phyloP scores from a whole-genome alignment of 2,113 vertebrate genomes.

The Centropus bengalensis region DNA sequence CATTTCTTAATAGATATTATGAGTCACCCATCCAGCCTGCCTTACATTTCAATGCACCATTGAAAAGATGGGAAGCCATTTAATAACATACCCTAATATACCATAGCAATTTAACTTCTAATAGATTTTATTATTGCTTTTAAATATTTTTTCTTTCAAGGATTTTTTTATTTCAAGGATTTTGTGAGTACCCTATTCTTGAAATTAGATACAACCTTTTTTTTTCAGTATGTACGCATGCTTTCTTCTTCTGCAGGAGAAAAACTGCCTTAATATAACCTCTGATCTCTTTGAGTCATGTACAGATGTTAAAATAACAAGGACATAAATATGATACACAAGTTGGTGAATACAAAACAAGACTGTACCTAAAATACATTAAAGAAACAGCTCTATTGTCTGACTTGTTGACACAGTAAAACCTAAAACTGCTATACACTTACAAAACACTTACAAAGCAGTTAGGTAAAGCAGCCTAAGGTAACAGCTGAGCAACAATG shows the following conservation, averaged over 20 bases:
- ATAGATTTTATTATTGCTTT: slow-evolving; percentile 57
- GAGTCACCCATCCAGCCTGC: slow-evolving; percentile 15
- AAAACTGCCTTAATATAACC: slow-evolving; percentile 46
- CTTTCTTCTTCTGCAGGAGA: slow-evolving; percentile 45
- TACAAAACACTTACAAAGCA: not conserved
- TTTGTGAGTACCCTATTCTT: slow-evolving; percentile 35
- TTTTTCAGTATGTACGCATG: slow-evolving; percentile 50
- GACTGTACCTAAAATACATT: not conserved
- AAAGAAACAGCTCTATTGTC: not conserved
- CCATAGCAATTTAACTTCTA: slow-evolving; percentile 55
- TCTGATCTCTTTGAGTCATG: not conserved
- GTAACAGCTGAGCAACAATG: not conserved
- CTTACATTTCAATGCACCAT: slow-evolving; percentile 17
- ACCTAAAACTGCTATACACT: not conserved
- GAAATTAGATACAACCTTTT: slow-evolving; percentile 32
- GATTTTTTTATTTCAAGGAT: slow-evolving; percentile 25
- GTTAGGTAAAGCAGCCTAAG: not conserved
- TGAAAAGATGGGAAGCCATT: slow-evolving; percentile 32
- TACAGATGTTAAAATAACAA: slow-evolving; percentile 40
- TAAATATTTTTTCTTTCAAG: slow-evolving; percentile 52
- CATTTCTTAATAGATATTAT: slow-evolving; percentile 28
- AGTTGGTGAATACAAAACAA: not conserved
- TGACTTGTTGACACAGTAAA: not conserved
- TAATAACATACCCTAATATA: slow-evolving; percentile 3
- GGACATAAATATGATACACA: slow-evolving; percentile 29